A percentile compares a stretch with the other conserved stretches of the same genome.
These are phyloP conservation scores for Ictalurus furcatus DNA, from an alignment of 2,113 vertebrate genomes.

Conservation along the genomic window DNA sequence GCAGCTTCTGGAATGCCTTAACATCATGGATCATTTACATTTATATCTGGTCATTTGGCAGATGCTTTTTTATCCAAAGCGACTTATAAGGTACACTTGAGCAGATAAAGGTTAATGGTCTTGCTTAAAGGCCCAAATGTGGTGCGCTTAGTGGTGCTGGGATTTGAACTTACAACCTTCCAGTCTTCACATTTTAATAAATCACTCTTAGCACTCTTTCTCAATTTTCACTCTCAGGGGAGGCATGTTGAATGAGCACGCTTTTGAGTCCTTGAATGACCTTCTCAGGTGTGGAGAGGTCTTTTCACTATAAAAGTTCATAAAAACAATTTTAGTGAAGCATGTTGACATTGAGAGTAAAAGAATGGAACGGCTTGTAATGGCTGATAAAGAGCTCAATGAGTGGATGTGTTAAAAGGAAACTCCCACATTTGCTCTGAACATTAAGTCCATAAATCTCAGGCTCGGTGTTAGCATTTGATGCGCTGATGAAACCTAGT, in stretches of 20 bases:
- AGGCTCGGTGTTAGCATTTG: neutral
- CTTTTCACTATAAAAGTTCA: slow-evolving; percentile 48
- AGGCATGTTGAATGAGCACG: slow-evolving; percentile 21
- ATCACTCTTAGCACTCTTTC: slow-evolving; percentile 41
- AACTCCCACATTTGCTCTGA: neutral
- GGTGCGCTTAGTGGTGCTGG: neutral
- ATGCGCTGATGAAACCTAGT: slow-evolving; percentile 10
- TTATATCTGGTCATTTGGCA: slow-evolving; percentile 25
- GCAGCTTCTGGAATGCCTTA: slow-evolving; percentile 46
- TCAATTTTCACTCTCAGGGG: slow-evolving; percentile 32
- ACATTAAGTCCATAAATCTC: slow-evolving; percentile 19
- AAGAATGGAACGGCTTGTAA: slow-evolving; percentile 8
- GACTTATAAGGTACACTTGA: neutral
- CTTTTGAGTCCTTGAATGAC: slow-evolving; percentile 42
- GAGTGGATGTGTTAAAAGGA: slow-evolving; percentile 25
- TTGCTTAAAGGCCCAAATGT: neutral
- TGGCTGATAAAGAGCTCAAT: slow-evolving; percentile 34
- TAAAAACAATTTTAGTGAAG: slow-evolving; percentile 4
- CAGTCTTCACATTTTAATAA: neutral
- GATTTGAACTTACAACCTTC: slow-evolving; percentile 8
- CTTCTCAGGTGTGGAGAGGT: slow-evolving; percentile 27
- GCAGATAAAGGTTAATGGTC: slow-evolving; percentile 18
- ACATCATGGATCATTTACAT: slow-evolving; percentile 50
- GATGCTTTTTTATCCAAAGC: neutral
- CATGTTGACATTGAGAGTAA: slow-evolving; percentile 28